Evolutionary conservation across 2,797 vertebrate species (phyloP).

Genomic region (Poecile montanus): DNA sequence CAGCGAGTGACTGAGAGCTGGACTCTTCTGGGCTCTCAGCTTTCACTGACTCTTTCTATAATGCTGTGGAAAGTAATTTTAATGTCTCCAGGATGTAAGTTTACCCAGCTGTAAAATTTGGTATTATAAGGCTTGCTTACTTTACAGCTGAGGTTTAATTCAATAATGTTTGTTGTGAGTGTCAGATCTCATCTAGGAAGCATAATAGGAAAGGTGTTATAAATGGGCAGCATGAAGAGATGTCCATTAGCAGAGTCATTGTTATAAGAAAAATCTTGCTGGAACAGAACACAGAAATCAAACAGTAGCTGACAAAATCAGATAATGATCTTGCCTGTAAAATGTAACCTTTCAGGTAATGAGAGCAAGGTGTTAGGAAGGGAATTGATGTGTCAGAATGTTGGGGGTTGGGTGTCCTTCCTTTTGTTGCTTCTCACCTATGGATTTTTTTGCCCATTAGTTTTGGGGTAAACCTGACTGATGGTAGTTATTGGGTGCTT

Average conservation of each 20-base stretch:
- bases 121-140: constrained; percentile 51
- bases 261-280: neutral
- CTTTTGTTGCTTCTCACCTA: too few species aligned
- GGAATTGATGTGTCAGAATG: neutral
- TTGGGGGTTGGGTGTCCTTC: too few species aligned
- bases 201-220: neutral
- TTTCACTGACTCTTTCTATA: neutral
- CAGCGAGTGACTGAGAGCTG: neutral
- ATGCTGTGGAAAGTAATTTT: neutral
- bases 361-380: neutral
- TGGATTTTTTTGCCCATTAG: too few species aligned
- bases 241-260: neutral
- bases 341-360: neutral
- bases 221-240: neutral
- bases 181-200: neutral
- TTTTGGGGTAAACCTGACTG: too few species aligned
- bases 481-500: too few species aligned
- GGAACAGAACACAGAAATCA: neutral
- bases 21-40: neutral
- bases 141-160: constrained; percentile 42
- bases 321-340: neutral
- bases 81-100: constrained; percentile 14
- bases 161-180: constrained; percentile 24
- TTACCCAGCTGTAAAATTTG: constrained; percentile 50
- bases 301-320: neutral